Evolutionary conservation across 1,140 invertebrate genomes (phyloP), one percentile per base, ranked within the genome.

Genomic region (Galleria mellonella): DNA sequence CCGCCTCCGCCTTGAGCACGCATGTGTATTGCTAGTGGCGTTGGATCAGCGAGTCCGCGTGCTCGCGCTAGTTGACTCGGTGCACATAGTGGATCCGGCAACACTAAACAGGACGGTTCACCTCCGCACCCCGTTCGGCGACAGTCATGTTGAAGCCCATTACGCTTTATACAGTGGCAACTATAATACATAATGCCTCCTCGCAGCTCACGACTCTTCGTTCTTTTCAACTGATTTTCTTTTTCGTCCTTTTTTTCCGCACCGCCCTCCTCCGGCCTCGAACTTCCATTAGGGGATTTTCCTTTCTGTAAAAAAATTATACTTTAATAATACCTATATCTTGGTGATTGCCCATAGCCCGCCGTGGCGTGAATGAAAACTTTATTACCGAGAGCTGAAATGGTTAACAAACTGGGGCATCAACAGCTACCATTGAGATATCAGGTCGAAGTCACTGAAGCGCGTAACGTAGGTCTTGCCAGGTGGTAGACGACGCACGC

Each of bases 91-190:
- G 92, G 92, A 43, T 90, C 89, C 1, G 92, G 89, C 55, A 90
- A 87, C 9, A 88, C 89, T 62, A 92, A 75, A 57, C 92, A 94
- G 13, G 89, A 87, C 0, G 92, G 91, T 35, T 89, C 76, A 14
- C 92, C 92, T 48, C 89, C 89, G 57, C 92, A 94, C 43, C 91
- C 88, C 29, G 87, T 89, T 13, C 92, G 84, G 12, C 89, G 88
- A 55, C 92, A 94, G 43, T 92, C 89, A 61, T 94, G 92, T 71
- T 94, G 92, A 4, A 94, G 73, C 0, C 92, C 92, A 73, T 94
- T 93, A n/a, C 91, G 88, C 57, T 90, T 92, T 36, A 92, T 90
- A 59, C 92, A 94, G 47, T 93, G 89, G 55, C 92, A 94, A 42
- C 89, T 89, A 43, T 89, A 89, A 51, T 92, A 89, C 64, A 93